Percentiles rank a stretch among this genome's conserved stretches.
Evolutionary conservation across 2,113 vertebrate genomes (phyloP).

Genomic region (Coptodon bakossiorum): DNA sequence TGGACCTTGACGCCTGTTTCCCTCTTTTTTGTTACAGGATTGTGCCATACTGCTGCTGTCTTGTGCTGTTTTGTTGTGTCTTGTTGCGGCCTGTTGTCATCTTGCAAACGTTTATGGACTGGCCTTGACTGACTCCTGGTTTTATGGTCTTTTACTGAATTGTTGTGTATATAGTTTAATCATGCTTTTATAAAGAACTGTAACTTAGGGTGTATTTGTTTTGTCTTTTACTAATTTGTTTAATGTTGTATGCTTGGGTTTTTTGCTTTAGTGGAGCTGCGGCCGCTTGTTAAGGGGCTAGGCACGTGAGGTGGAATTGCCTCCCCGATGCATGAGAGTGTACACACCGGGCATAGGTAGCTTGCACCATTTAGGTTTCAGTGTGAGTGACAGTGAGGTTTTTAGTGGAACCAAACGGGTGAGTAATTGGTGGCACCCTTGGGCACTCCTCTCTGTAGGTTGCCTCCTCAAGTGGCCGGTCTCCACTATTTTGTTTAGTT

Average conservation of each 20-base stretch:
- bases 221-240: background rate
- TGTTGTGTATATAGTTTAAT: background rate
- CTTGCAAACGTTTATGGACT: background rate
- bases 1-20: background rate
- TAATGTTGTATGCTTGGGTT: background rate
- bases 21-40: background rate
- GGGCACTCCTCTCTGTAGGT: no score
- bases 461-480: no score
- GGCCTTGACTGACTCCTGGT: background rate
- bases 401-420: no score
- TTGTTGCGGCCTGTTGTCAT: background rate
- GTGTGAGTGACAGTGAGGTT: no score
- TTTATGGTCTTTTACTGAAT: background rate
- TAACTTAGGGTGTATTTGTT: background rate
- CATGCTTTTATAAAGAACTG: background rate
- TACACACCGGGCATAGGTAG: no score
- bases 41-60: background rate
- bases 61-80: background rate
- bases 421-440: no score
- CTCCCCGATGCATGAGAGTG: no score
- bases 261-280: no score
- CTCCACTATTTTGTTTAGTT: no score
- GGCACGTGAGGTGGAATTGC: no score
- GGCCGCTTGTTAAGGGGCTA: no score
- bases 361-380: no score